Evolutionary conservation across 1,140 invertebrate species (phyloP), one percentile per base, ranked within the genome.

Genomic region (Euura saliciscinereae): DNA sequence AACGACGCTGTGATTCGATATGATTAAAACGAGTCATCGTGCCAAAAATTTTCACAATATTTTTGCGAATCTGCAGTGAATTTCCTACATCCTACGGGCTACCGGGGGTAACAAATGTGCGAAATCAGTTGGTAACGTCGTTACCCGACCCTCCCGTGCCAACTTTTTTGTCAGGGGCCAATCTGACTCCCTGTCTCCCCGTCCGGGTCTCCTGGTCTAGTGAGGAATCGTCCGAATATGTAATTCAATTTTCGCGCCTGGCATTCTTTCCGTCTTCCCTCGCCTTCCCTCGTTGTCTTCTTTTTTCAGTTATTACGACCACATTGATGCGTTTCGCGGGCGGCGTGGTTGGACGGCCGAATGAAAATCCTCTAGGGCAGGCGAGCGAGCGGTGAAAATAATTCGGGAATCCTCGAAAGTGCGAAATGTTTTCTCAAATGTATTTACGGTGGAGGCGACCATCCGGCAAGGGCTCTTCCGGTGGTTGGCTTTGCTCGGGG

Each of bases 401-500:
- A 67, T 67, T 67, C 66, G 4, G 66, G 8, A 28, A 67, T 8
- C 8, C 10, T 44, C 66, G 66, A 42, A 44, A 67, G 66, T 67
- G 66, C 28, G 66, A 42, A 28, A 42, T 67, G 66, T 67, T 67
- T 67, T 28, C 66, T 67, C 66, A 44, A 67, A 67, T 67, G 8
- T 67, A 4, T 67, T 67, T 67, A 44, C 51, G 51, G 8, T 59
- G 8, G 51, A 59, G 51, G 51, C 13, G 51, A 59, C 51, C 51
- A 59, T 59, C 51, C 51, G 66, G 28, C 8, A 28, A 42, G 13
- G 66, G 28, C 66, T 42, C 66, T 67, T 67, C 8, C 66, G 66
- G 66, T 67, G 43, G 13, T 67, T 67, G 13, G 13, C 76, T 78
- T 79, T 77, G 74, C 77, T 79, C 76, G 70, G 73, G 77, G 76